These are phyloP conservation scores for Acanthurus leucopareius DNA, from an alignment of 2,797 vertebrate genomes.

Conservation along the genomic window DNA sequence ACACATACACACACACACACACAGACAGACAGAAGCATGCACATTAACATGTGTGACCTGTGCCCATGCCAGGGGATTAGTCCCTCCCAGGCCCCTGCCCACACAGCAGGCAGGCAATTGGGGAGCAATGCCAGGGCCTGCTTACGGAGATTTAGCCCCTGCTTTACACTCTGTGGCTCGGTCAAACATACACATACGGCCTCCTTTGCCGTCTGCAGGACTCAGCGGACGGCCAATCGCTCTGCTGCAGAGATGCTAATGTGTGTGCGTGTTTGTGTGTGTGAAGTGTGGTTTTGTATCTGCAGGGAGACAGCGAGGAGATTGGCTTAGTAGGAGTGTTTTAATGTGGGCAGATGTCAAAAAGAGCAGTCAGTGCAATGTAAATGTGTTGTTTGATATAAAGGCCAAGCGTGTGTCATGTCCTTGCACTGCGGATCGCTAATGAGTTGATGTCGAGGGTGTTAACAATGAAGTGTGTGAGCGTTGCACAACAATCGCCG, in stretches of 20 bases:
- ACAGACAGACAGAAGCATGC: conserved; percentile 27
- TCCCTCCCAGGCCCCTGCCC: conserved; percentile 67
- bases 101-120: conserved; percentile 72
- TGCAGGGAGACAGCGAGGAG: conserved; percentile 19
- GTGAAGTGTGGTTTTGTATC: conserved; percentile 36
- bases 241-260: conserved; percentile 50
- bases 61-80: conserved; percentile 77
- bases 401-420: conserved; percentile 70
- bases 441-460: conserved; percentile 64
- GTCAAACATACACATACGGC: conserved; percentile 69
- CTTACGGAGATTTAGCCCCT: conserved; percentile 81
- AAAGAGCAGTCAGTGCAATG: conserved; percentile 58
- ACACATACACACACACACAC: conserved; percentile 41
- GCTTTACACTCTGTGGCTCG: conserved; percentile 70
- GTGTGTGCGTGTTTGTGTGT: conserved; percentile 12
- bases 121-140: conserved; percentile 75
- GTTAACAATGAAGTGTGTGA: conserved; percentile 60
- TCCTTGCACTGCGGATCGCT: conserved; percentile 52
- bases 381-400: conserved; percentile 61
- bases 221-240: conserved; percentile 27
- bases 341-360: conserved; percentile 53
- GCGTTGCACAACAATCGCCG: conserved; percentile 58
- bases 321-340: conserved; percentile 31
- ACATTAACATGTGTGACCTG: conserved; percentile 68
- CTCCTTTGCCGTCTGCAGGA: conserved; percentile 58